Conservation (phyloP, 2,888 invertebrate genomes). For the Myopa tessellatipennis region DNA sequence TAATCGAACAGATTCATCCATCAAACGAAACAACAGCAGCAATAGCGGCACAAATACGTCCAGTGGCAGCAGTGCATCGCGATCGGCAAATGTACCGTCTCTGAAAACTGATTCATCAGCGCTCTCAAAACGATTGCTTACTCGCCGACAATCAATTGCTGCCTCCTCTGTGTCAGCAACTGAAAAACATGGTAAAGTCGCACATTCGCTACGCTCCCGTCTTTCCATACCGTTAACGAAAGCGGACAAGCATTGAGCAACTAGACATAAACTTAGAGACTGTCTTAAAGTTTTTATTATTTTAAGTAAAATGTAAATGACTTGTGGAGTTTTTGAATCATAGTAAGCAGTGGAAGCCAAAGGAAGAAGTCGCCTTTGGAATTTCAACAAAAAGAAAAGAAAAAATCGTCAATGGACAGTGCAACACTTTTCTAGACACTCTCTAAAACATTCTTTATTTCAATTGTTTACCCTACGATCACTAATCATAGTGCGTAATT, state of each 20-base stretch:
- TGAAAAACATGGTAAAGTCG: slow-evolving; percentile 42
- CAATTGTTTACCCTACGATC: background rate
- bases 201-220: slow-evolving; percentile 67
- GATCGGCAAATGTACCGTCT: slow-evolving; percentile 47
- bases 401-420: no score
- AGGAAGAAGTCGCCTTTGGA: no score
- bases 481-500: no score
- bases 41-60: slow-evolving; percentile 48
- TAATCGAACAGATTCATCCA: slow-evolving; percentile 29
- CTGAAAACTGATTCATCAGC: slow-evolving; percentile 27
- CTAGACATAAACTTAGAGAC: background rate
- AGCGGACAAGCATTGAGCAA: slow-evolving; percentile 63
- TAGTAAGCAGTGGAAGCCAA: no score
- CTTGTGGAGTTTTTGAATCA: no score
- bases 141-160: slow-evolving; percentile 68
- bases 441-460: background rate
- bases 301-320: background rate
- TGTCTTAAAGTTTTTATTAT: background rate
- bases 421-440: no score
- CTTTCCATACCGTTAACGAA: slow-evolving; percentile 69
- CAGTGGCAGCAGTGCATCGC: slow-evolving; percentile 45
- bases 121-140: slow-evolving; percentile 57
- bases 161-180: slow-evolving; percentile 29
- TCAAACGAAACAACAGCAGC: slow-evolving; percentile 27
- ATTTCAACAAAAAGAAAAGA: no score